Evolutionary conservation across 2,113 vertebrate species (phyloP), one percentile per base, ranked within the genome.

Genomic region (Tenebrosternarchus preto): DNA sequence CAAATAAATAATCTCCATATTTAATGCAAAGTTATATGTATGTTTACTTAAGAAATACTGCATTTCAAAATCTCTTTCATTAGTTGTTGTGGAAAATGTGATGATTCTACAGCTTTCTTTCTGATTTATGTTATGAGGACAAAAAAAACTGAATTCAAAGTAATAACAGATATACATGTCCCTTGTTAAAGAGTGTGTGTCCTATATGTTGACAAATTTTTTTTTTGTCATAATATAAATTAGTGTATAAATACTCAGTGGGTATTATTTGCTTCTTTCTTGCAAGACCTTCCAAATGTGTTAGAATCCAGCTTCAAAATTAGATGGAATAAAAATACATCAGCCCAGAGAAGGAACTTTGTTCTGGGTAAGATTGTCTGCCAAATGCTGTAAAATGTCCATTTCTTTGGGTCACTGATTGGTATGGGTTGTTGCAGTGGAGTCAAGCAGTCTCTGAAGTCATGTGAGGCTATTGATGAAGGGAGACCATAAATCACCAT

Each of bases 381-480:
- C 39, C 39, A 5, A 46, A 46, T 50, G 43, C 43, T 3, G 1
- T 50, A 50, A 50, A n/a, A 50, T 50, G 12, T 50, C 12, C 5
- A 43, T 50, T 50, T 50, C 8, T 50, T 50, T 50, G 57, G 78
- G 56, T 8, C 33, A 66, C 68, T n/a, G 70, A 33, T 80, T 80
- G 46, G 63, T 22, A 50, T 73, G 4, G 56, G 71, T 17, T 33
- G 63, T 59, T 80, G 4, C 79, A 33, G 36, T 29, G 68, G 27
- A 80, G 63, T 25, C 27, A 60, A 27, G 60, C 39, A 67, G 70
- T 74, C 31, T 67, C 56, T 67, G 70, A 75, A 64, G 82, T 86
- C 87, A 87, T 89, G 85, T 89, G 88, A 90, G 43, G 69, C 50
- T 80, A 75, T 64, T 80, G 71, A 72, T 82, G 67, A 71, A 85